phyloP scores from a whole-genome alignment of 2,797 vertebrate genomes.

The Spondyliosoma cantharus region DNA sequence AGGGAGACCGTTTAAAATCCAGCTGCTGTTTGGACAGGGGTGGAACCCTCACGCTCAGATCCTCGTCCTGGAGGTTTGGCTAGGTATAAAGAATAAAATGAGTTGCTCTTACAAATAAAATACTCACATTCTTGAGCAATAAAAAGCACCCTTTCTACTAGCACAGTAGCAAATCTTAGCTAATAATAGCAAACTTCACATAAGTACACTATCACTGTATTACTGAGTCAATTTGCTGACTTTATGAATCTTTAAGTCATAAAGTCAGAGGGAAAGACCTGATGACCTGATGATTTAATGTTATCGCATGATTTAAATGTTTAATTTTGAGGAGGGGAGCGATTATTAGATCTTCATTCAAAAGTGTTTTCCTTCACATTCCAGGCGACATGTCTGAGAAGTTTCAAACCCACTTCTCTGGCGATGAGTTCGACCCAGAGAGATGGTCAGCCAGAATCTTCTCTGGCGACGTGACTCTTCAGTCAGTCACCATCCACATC shows the following conservation, averaged over 20 bases:
- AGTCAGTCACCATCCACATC: conserved; percentile 64
- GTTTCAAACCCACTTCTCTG: conserved; percentile 56
- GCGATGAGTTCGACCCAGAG: fast-evolving
- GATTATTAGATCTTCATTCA: no score
- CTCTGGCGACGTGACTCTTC: conserved; percentile 5
- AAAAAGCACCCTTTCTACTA: no score
- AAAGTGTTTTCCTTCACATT: no score
- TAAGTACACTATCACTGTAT: no score
- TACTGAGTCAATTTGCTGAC: no score
- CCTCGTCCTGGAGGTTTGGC: conserved; percentile 63
- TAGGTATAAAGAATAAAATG: conserved; percentile 54
- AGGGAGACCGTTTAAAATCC: conserved; percentile 75
- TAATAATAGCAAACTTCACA: background rate
- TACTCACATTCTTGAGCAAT: no score
- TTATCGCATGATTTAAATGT: no score
- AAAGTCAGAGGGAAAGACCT: no score
- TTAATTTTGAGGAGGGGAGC: no score
- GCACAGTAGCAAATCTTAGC: background rate
- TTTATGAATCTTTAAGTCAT: no score
- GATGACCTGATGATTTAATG: no score
- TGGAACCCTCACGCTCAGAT: conserved; percentile 43
- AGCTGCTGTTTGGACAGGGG: conserved; percentile 51
- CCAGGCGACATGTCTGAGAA: conserved; percentile 52
- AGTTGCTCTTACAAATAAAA: background rate
- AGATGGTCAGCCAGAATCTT: conserved; percentile 67